A percentile compares a stretch with the other conserved stretches of the same genome.
Evolutionary conservation across 2,113 vertebrate genomes (phyloP).

Genomic region (Sigmodon hispidus): DNA sequence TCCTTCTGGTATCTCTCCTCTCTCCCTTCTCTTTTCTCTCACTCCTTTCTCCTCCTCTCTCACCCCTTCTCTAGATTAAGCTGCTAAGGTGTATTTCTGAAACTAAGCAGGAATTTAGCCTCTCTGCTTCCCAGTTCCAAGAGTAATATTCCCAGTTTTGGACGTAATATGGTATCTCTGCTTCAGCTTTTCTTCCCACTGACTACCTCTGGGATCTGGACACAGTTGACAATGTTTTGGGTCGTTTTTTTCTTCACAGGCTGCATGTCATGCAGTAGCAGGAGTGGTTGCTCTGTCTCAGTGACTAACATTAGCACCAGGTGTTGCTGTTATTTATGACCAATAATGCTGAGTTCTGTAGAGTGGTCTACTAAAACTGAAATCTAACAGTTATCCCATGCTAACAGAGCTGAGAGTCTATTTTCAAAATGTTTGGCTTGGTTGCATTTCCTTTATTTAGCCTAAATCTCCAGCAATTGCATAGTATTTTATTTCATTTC

Average conservation of each 20-base stretch:
- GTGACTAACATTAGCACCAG: constrained; percentile 2
- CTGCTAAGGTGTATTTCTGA: constrained; percentile 3
- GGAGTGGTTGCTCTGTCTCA: not conserved
- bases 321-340: not conserved
- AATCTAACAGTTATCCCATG: constrained; percentile 17
- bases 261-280: not conserved
- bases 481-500: constrained; percentile 67
- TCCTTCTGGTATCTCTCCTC: constrained; percentile 41
- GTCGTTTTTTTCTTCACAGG: not conserved
- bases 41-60: too few relatives aligned
- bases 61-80: not conserved
- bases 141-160: not conserved
- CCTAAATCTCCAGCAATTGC: constrained; percentile 71
- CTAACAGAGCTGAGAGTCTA: constrained; percentile 44
- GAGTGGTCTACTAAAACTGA: not conserved
- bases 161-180: not conserved
- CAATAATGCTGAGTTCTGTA: constrained; percentile 42
- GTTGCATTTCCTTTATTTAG: constrained; percentile 68
- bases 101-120: not conserved
- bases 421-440: constrained; percentile 61
- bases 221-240: not conserved
- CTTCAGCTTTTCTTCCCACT: not conserved
- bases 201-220: not conserved
- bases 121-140: not conserved
- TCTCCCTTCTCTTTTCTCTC: not conserved